Base-by-base conservation (phyloP, 2,113 vertebrate species). In the Poecilia latipinna region DNA sequence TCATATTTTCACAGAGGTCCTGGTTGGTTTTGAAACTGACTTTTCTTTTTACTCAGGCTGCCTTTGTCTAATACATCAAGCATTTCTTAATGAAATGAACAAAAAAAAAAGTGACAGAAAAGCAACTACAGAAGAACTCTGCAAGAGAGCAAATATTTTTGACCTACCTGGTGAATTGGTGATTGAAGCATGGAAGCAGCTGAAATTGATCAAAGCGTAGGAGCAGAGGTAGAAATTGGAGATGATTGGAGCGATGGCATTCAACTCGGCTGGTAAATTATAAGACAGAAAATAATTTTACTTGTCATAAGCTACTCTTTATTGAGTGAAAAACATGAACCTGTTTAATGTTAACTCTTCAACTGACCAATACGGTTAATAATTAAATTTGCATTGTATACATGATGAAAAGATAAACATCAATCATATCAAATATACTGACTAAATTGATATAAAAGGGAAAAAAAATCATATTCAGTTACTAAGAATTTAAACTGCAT, bases 181-280 rank as follows among this genome's bases (percentile, higher is more conserved):
- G 92, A 98, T 93, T 67, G 98, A 99, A 42, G 98, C 98, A 0
- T 99, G 97, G 91, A 99, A 99, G 86, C 98, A 99, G 91, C 97
- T 99, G 93, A 99, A 98, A 93, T 99, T 99, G 93, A 99, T 98
- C 89, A 99, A 94, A 1, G 96, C 92, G 0, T 99, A 99, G 63
- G 98, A 99, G 89, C 97, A 98, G 79, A 99, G 95, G 92, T 98
- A 99, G 92, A 99, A 99, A 89, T 99, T 99, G 92, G 98, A 99
- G 88, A 99, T 99, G 93, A 99, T 99, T 44, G 97, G 97, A 7
- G 97, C 97, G 0, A 99, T 99, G 72, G 96, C 95, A 60, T 99
- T 99, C 85, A 99, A 76, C 91, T 99, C 98, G 0, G 97, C 98
- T 99, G 91, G 61, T 11, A 68, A 22, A 0, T 42, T 54, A 15